phyloP scores from a whole-genome alignment of 2,797 vertebrate genomes.

The Calcarius lapponicus region DNA sequence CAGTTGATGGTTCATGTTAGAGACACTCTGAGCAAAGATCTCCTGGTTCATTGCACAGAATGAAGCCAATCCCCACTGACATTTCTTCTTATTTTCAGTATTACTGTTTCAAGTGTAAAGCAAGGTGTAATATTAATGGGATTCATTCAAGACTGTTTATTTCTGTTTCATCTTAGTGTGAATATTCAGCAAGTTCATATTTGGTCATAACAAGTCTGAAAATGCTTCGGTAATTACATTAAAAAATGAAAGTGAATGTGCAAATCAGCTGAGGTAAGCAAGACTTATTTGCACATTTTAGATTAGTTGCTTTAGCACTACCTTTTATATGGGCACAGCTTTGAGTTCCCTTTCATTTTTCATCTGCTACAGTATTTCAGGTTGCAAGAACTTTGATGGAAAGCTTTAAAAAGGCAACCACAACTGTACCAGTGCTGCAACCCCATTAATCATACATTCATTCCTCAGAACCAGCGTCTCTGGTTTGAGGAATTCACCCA shows the following conservation, averaged over 20 bases:
- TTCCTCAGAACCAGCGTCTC: background rate
- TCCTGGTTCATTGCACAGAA: background rate
- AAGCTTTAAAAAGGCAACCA: background rate
- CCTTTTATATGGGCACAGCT: background rate
- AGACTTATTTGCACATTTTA: background rate
- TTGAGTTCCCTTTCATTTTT: background rate
- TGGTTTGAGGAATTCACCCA: background rate
- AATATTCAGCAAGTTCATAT: constrained; percentile 1
- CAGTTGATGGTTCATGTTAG: background rate
- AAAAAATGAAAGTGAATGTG: background rate
- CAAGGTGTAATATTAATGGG: background rate
- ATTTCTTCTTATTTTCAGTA: background rate
- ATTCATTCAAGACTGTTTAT: background rate
- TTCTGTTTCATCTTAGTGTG: background rate
- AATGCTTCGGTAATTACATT: background rate
- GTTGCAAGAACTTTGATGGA: background rate
- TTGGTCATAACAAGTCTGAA: background rate
- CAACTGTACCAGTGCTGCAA: background rate
- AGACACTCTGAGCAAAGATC: background rate
- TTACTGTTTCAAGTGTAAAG: background rate
- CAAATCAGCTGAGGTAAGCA: constrained; percentile 5
- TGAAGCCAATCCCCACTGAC: background rate
- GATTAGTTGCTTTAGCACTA: background rate
- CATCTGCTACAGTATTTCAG: background rate
- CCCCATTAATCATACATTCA: background rate